phyloP scores from a whole-genome alignment of 2,888 invertebrate species.

The Ochropleura leucogaster region DNA sequence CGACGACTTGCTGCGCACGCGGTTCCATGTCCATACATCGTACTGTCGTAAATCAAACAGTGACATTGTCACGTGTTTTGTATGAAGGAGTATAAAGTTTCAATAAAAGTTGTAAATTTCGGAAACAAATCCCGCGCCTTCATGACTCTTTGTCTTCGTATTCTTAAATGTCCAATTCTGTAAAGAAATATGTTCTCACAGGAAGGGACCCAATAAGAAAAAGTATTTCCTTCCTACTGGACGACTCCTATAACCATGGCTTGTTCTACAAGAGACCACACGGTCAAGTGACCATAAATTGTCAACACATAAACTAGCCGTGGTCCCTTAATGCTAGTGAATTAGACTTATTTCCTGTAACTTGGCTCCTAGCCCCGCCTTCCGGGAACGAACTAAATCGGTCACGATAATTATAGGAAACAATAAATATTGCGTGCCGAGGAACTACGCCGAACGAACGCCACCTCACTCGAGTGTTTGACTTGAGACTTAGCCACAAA shows the following conservation, averaged over 20 bases:
- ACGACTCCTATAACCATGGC: background rate
- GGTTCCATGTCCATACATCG: background rate
- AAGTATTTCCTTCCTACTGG: background rate
- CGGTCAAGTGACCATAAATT: constrained; percentile 11
- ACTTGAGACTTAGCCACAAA: constrained; percentile 21
- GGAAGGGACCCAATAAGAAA: too few species aligned
- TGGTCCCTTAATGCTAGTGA: constrained; percentile 18
- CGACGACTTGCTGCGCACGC: constrained; percentile 38
- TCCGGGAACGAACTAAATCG: constrained; percentile 38
- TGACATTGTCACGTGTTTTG: constrained; percentile 9
- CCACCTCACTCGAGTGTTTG: constrained; percentile 18
- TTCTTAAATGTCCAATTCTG: background rate
- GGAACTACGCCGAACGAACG: background rate
- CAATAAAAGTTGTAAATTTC: background rate
- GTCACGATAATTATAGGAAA: constrained; percentile 60
- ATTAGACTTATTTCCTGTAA: constrained; percentile 47
- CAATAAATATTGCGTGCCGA: constrained; percentile 57
- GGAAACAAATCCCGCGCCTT: background rate
- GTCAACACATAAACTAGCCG: constrained; percentile 13
- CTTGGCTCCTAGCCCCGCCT: constrained; percentile 46
- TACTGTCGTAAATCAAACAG: constrained; percentile 32
- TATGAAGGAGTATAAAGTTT: background rate
- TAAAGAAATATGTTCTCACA: background rate
- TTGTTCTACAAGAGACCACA: background rate
- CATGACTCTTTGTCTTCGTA: background rate